Conservation (phyloP, 1,140 invertebrate species). For the Formica exsecta region DNA sequence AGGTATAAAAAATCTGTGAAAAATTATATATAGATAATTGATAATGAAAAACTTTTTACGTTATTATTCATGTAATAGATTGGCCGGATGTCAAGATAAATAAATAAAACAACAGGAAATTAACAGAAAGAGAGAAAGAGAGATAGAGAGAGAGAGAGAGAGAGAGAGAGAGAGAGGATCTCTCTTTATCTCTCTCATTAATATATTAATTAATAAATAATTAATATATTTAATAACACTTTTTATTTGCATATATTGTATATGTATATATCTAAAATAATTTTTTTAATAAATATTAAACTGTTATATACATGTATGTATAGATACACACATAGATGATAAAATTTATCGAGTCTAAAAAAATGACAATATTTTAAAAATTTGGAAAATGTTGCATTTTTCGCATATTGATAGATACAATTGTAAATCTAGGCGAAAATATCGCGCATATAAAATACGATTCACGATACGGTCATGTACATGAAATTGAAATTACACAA, state of each 20-base stretch:
- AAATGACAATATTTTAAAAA: neutral
- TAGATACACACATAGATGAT: too few relatives aligned
- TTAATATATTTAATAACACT: neutral
- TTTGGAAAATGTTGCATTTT: neutral
- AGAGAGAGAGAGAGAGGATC: too few relatives aligned
- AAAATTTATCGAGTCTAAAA: neutral
- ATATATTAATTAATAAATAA: conserved; percentile 5
- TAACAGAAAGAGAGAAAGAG: too few relatives aligned
- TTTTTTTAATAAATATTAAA: neutral
- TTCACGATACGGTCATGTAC: neutral
- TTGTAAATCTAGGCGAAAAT: neutral
- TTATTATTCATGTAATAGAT: neutral
- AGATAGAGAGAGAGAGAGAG: too few relatives aligned
- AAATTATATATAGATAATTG: neutral
- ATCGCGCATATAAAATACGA: neutral
- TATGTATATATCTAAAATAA: neutral
- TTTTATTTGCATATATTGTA: neutral
- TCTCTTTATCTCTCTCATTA: neutral
- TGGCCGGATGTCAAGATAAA: neutral
- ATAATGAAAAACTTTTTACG: neutral
- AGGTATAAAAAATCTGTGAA: conserved; percentile 32
- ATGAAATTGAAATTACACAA: conserved; percentile 57
- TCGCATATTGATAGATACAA: neutral
- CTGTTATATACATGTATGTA: neutral
- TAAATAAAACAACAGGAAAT: neutral